Conservation (phyloP, 1,140 invertebrate genomes). For the Neodiprion pinetum region DNA sequence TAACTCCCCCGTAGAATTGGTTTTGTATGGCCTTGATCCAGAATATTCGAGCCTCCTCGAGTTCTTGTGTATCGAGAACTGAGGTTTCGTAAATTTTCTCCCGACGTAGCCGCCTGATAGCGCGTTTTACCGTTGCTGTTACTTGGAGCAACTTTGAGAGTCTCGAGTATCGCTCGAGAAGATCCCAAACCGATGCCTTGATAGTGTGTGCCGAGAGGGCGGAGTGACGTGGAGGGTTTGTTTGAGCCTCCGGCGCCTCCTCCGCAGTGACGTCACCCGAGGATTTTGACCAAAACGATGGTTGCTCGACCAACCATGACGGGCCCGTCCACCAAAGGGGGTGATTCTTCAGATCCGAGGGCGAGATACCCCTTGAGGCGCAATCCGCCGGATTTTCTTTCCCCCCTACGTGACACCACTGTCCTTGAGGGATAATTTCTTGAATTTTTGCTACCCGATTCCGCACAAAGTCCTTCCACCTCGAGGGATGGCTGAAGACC, state of each 20-base stretch:
- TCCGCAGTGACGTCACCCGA: not conserved
- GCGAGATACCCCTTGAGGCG: slow-evolving; percentile 35
- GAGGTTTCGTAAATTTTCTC: not conserved
- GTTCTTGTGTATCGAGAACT: not conserved
- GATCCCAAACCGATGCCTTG: not conserved
- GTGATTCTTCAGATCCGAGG: slow-evolving; percentile 32
- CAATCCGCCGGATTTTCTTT: slow-evolving; percentile 43
- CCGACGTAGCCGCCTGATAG: not conserved
- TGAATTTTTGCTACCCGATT: slow-evolving; percentile 42
- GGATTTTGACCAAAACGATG: slow-evolving; percentile 15
- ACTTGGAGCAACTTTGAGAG: slow-evolving; percentile 1
- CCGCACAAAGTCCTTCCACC: slow-evolving; percentile 42
- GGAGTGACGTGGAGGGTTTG: not conserved
- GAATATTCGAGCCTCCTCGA: not conserved
- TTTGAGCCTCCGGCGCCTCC: not conserved
- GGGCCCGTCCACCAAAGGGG: slow-evolving; percentile 34
- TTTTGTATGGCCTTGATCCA: slow-evolving; percentile 16
- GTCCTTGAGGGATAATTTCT: slow-evolving; percentile 18
- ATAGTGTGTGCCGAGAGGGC: not conserved
- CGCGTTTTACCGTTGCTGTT: not conserved
- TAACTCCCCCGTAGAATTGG: not conserved
- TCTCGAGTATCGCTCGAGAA: not conserved
- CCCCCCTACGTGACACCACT: slow-evolving; percentile 32
- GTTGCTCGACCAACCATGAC: slow-evolving; percentile 11
- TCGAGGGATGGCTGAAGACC: not conserved